Conservation (phyloP, 2,888 invertebrate species). For the Tuta absoluta region DNA sequence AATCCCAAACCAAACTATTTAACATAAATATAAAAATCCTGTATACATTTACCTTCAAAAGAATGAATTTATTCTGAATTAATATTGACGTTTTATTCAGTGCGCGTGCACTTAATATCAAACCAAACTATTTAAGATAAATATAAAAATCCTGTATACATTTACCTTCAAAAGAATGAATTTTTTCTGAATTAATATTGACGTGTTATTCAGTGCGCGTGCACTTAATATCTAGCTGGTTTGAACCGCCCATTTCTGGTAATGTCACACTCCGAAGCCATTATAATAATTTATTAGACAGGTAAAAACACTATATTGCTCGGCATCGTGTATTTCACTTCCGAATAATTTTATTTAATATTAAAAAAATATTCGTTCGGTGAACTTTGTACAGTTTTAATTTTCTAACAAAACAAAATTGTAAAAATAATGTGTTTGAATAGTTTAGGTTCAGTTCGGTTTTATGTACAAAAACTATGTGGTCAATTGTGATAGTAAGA, state of each 20-base stretch:
- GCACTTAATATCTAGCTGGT: conserved; percentile 47
- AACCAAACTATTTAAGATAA: background rate
- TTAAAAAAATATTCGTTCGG: conserved; percentile 7
- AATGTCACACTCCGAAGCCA: conserved; percentile 52
- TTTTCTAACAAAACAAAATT: background rate
- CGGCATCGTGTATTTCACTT: conserved; percentile 3
- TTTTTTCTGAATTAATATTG: conserved; percentile 27
- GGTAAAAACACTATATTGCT: conserved; percentile 15
- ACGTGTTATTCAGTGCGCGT: conserved; percentile 33
- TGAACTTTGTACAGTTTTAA: background rate
- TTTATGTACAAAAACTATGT: too few relatives aligned
- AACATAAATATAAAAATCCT: background rate
- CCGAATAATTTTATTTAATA: background rate
- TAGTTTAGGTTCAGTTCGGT: too few relatives aligned
- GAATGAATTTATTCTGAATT: conserved; percentile 24
- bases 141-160: background rate
- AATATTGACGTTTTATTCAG: conserved; percentile 26
- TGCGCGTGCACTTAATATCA: conserved; percentile 38
- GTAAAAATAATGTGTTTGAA: too few relatives aligned
- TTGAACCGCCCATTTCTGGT: conserved; percentile 50
- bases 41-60: background rate
- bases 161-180: background rate
- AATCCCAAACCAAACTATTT: background rate
- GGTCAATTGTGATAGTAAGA: too few relatives aligned
- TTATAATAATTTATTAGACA: conserved; percentile 22